Base-by-base conservation (phyloP, 2,888 invertebrate species). In the Neoitamus cyanurus region DNA sequence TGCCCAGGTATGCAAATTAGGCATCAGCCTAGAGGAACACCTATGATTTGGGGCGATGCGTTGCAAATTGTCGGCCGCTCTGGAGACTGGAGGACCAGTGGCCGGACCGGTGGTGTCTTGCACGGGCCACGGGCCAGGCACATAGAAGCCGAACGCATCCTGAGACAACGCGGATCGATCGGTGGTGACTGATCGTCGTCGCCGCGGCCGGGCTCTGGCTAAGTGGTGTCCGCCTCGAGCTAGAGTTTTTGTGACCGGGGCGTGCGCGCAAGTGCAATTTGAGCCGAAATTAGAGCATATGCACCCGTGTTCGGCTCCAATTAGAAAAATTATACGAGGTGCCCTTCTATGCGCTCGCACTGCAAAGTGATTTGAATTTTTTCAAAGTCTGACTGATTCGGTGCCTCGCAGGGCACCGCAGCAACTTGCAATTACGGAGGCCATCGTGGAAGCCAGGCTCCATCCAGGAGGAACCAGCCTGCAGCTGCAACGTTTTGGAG, bases 261-360 rank as follows among this genome's bases (percentile, higher is more conserved):
- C 82, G 82, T 82, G 69, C 68, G 69, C 82, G 68, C 69, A 82
- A 82, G 82, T 82, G 82, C 82, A 82, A 82, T 82, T 82, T 82
- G 48, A 37, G 37, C 15, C 82, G 28, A 82, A 82, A 82, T 82
- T 82, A 82, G 82, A 69, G 82, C 82, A 82, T 82, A 69, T 82
- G 82, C 82, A 69, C 69, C 82, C 69, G 82, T 36, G 82, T 69
- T 82, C 82, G 69, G 34, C 37, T 42, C 82, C 83, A 83, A 83
- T 83, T 83, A 83, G 83, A 83, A 83, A 83, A 83, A 83, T 83
- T 83, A 83, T 83, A 83, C 73, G 46, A 68, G 69, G 82, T 82
- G 69, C 82, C 82, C 82, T 82, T 82, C 82, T 82, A 82, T 82
- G 69, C 82, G 82, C 13, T 48, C 48, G 48, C 70, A 11, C 6